phyloP scores from a whole-genome alignment of 2,113 vertebrate genomes.

The Prunella fulvescens region DNA sequence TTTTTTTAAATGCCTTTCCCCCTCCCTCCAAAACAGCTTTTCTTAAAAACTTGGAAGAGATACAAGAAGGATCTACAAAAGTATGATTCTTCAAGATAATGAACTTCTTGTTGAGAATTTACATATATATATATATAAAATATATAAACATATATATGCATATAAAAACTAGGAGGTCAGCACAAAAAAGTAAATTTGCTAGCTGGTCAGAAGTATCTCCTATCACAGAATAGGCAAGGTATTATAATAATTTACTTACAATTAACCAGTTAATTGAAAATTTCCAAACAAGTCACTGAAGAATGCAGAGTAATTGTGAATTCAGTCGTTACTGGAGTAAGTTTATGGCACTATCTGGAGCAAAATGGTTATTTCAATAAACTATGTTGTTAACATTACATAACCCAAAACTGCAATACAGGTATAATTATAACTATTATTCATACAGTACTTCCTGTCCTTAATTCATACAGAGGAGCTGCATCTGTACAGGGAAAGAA shows the following conservation, averaged over 20 bases:
- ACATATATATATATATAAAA: neutral
- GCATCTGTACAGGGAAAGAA: neutral
- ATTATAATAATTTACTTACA: neutral
- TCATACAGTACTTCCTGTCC: neutral
- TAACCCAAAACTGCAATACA: neutral
- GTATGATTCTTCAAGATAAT: neutral
- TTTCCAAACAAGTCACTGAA: neutral
- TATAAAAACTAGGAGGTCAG: neutral
- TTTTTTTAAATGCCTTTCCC: neutral
- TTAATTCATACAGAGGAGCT: neutral
- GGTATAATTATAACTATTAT: neutral
- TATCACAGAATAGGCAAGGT: neutral
- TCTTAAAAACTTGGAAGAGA: neutral
- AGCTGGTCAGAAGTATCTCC: neutral
- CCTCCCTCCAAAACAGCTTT: neutral
- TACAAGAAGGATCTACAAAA: neutral
- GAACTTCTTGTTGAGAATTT: neutral
- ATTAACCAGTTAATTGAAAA: neutral
- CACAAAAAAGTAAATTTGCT: neutral
- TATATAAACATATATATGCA: fast-evolving
- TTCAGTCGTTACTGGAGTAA: neutral
- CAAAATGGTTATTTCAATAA: neutral
- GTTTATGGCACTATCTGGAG: neutral
- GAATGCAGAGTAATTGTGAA: neutral
- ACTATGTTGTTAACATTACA: neutral